Percentiles rank a stretch among this genome's conserved stretches.
phyloP scores from a whole-genome alignment of 2,113 vertebrate genomes.

The Cyrtonyx montezumae region DNA sequence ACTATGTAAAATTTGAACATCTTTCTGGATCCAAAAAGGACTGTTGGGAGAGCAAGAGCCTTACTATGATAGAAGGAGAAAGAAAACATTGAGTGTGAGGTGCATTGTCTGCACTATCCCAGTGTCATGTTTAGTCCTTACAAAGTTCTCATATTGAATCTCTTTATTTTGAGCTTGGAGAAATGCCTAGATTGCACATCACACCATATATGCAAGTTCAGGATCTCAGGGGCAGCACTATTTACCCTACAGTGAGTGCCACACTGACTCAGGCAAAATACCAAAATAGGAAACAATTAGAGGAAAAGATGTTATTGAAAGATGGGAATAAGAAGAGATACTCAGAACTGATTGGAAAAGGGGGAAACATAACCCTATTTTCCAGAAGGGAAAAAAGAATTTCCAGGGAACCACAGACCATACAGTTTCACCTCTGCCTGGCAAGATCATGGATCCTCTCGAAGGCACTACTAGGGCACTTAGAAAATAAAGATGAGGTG shows the following conservation, averaged over 20 bases:
- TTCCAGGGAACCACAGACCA: too few species aligned
- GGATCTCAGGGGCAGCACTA: not conserved
- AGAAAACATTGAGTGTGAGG: not conserved
- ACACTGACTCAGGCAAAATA: not conserved
- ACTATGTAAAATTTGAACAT: not conserved
- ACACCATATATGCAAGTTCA: not conserved
- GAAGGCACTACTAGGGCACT: too few species aligned
- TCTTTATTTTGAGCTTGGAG: not conserved
- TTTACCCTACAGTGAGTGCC: not conserved
- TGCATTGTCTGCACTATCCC: not conserved
- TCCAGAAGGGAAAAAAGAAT: too few species aligned
- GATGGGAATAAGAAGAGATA: not conserved
- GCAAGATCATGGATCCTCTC: too few species aligned
- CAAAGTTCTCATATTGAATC: not conserved
- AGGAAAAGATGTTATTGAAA: not conserved
- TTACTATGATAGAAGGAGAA: not conserved
- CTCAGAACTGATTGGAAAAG: too few species aligned
- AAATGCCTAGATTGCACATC: not conserved
- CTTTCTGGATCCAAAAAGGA: not conserved
- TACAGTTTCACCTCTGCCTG: too few species aligned
- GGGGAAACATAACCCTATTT: too few species aligned
- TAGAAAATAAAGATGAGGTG: too few species aligned
- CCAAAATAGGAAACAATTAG: not conserved
- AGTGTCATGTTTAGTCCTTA: not conserved
- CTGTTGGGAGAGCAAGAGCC: not conserved